A percentile compares a stretch with the other conserved stretches of the same genome.
These are phyloP conservation scores for Ptyas mucosa DNA, from an alignment of 2,113 vertebrate genomes.

Conservation along the genomic window DNA sequence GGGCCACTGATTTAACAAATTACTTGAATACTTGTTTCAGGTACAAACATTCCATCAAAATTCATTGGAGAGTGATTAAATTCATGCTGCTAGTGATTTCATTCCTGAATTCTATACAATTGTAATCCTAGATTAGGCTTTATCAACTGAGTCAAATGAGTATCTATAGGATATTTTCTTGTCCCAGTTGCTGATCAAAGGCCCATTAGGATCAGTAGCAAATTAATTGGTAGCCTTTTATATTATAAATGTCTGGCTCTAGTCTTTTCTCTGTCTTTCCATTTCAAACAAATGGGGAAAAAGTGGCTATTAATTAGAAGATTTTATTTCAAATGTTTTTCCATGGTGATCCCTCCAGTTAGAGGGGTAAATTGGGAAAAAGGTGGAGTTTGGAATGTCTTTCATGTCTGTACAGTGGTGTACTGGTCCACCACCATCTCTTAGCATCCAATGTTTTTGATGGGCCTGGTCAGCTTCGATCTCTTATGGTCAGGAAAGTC, in stretches of 20 bases:
- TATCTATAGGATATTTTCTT: background rate
- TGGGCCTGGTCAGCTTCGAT: background rate
- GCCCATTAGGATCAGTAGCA: background rate
- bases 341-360: background rate
- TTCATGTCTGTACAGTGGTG: background rate
- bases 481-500: background rate
- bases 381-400: background rate
- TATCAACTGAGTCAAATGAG: background rate
- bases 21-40: background rate
- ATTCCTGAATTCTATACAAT: background rate
- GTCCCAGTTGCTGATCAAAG: background rate
- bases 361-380: background rate
- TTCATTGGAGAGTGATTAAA: background rate
- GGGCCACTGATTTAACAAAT: background rate
- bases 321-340: background rate
- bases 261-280: background rate
- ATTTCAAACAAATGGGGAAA: background rate
- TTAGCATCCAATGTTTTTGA: background rate
- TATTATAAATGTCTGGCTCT: background rate
- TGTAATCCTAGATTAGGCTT: background rate
- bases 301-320: background rate
- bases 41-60: background rate
- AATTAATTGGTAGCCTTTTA: background rate
- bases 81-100: background rate
- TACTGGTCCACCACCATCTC: background rate